Base-by-base conservation (phyloP, 2,888 invertebrate species). In the Limenitis camilla region DNA sequence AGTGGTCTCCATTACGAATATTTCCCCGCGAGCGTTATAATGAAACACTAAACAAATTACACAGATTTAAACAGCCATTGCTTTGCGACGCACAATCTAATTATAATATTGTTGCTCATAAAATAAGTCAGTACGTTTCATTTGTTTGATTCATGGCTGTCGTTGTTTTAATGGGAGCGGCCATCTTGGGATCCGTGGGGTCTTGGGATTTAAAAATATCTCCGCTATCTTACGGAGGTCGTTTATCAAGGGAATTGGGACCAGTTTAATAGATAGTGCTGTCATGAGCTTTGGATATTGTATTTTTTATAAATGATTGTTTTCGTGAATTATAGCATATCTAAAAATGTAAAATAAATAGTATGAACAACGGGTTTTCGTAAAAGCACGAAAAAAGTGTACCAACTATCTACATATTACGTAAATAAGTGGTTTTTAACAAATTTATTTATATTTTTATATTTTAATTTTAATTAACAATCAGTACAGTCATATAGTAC, bases 101-200 rank as follows among this genome's bases (percentile, higher is more conserved):
- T 50, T 45, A 40, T 42, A 63, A 52, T 57, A 46, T 45, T 54
- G 59, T 57, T 56, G 61, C 56, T 66, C 66, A 70, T 73, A 68
- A 74, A 66, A 71, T 65, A 69, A 71, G 71, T 71, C 71, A 71
- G 67, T 70, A 68, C 66, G 72, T 72, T 73, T 69, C 71, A 74
- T 73, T 74, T 67, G 61, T 71, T 66, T 77, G 72, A 81, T 79
- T 80, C 75, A 81, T 77, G 57, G 64, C 67, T 66, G 65, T 71
- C 72, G 67, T 77, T 74, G 66, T 69, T 71, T 71, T 76, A 77
- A 80, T 71, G 75, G 73, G 76, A 74, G 41, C 51, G 42, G 53
- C 40, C 32, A 39, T 60, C 65, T 67, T 74, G 77, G 68, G 70
- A 69, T 69, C 69, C 69, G 66, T 19, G 19, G 19, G 19, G 1